Evolutionary conservation across 2,888 invertebrate genomes (phyloP), one percentile per base, ranked within the genome.

Genomic region (Miltochrista miniata): DNA sequence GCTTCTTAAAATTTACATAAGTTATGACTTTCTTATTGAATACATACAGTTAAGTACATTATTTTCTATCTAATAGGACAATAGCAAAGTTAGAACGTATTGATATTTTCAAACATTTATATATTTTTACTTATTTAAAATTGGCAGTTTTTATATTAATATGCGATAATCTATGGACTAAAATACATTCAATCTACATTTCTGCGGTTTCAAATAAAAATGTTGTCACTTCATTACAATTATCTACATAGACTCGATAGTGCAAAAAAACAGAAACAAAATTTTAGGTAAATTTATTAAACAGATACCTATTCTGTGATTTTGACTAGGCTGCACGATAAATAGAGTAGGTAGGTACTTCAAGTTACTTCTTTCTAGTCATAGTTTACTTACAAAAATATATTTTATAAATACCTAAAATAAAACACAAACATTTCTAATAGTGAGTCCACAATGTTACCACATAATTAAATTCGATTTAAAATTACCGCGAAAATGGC

Each of bases 101-200:
- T 37, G 13, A 7, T 38, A 18, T 33, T 11, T 31, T 39, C 10
- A 12, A 52, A 31, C 18, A 49, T 52, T 42, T 24, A 52, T 60
- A 38, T 47, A 42, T 48, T 47, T 61, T 61, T 66, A 59, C 36
- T 56, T 45, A 56, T 60, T 64, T 67, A 65, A 67, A 60, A 72
- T 72, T 82, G 83, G 83, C 82, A 83, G 82, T 80, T 76, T 59
- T 72, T 69, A 70, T 57, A 63, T 68, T 63, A 59, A 56, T 58
- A 71, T 72, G 61, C 57, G 63, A 64, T 61, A 59, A 73, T 74
- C 68, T 42, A 56, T 56, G 34, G n/a, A 34, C 69, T 76, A 79
- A 56, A 61, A 64, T 79, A 61, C 66, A 72, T 67, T 34, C 68
- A 68, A 56, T 50, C 66, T 37, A 47, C 44, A 1, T 45, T 12